These are phyloP conservation scores for Bactericera cockerelli DNA, from an alignment of 1,140 invertebrate species.

Conservation along the genomic window DNA sequence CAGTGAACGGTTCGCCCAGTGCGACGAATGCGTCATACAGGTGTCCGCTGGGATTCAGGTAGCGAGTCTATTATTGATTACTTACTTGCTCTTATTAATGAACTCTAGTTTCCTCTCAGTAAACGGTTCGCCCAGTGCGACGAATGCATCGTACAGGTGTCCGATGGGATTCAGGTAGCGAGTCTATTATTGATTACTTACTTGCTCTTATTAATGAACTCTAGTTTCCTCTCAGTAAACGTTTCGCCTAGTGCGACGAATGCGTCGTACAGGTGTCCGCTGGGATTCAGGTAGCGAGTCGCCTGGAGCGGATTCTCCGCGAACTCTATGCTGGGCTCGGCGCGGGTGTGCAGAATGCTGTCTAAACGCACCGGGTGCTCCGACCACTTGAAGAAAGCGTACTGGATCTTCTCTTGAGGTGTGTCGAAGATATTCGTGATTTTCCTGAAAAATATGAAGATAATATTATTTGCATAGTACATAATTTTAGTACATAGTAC, in stretches of 20 bases:
- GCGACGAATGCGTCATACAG: no score
- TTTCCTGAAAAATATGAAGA: constrained; percentile 1
- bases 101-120: no score
- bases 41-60: no score
- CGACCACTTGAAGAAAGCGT: no score
- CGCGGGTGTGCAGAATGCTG: neutral
- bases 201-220: neutral
- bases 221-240: neutral
- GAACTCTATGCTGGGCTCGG: neutral
- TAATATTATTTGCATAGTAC: no score
- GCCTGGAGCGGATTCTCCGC: neutral
- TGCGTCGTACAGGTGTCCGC: neutral
- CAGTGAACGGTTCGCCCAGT: no score
- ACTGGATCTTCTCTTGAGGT: neutral
- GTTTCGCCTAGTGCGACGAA: neutral
- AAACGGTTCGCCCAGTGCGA: no score
- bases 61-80: no score
- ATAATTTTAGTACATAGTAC: no score
- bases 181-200: no score
- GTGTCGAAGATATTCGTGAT: neutral
- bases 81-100: neutral
- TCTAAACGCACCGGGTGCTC: no score
- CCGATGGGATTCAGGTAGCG: no score
- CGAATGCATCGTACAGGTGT: neutral
- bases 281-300: neutral